Conservation (phyloP, 2,888 invertebrate species). For the Lithophane socia region DNA sequence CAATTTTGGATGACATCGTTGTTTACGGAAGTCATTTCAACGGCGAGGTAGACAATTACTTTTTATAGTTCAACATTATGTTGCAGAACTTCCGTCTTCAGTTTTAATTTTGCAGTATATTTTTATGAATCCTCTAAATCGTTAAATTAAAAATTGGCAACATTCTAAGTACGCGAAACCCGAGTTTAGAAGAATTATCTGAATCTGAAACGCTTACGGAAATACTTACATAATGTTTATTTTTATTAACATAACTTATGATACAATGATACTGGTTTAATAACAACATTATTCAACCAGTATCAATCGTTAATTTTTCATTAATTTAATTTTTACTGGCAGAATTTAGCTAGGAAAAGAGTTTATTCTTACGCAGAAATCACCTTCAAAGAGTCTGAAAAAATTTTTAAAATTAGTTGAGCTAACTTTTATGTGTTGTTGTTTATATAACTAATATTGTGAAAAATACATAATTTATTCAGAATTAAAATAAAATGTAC, state of each 20-base stretch:
- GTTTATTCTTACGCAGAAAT: background rate
- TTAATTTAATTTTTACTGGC: background rate
- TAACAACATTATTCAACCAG: constrained; percentile 6
- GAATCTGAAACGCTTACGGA: background rate
- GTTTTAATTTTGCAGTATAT: background rate
- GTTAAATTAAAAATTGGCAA: background rate
- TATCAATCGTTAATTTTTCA: background rate
- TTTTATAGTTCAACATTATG: background rate
- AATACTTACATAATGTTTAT: background rate
- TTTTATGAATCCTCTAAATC: background rate
- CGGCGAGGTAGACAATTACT: background rate
- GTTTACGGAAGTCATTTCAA: constrained; percentile 8
- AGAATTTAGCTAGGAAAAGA: background rate
- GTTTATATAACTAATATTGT: too few relatives aligned
- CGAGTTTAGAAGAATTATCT: background rate
- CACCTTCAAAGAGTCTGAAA: background rate
- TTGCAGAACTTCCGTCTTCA: background rate
- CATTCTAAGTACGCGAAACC: too few relatives aligned
- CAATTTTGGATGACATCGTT: background rate
- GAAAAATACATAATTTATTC: too few relatives aligned
- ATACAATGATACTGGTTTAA: too few relatives aligned
- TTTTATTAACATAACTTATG: too few relatives aligned
- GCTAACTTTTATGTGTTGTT: background rate
- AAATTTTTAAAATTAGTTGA: too few relatives aligned
- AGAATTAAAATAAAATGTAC: too few relatives aligned